Evolutionary conservation across 2,113 vertebrate species (phyloP).

Genomic region (Ciconia maguari): DNA sequence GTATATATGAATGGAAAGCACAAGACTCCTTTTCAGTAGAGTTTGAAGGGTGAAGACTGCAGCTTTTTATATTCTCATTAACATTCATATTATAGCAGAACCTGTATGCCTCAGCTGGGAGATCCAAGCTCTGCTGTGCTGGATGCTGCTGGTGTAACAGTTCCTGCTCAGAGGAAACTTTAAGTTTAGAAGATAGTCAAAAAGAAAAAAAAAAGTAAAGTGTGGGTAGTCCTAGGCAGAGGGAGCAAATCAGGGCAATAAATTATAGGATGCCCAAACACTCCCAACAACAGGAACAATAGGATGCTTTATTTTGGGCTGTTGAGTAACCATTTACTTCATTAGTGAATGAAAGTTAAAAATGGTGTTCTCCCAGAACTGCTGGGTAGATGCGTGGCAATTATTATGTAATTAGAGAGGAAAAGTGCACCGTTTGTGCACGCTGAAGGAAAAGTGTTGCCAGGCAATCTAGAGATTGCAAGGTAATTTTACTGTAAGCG

Average conservation of each 20-base stretch:
- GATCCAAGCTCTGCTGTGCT: not conserved
- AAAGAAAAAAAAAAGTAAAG: not conserved
- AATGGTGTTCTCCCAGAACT: slow-evolving; percentile 3
- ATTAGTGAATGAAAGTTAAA: slow-evolving; percentile 44
- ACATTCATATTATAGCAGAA: not conserved
- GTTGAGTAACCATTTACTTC: slow-evolving; percentile 46
- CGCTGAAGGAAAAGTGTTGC: slow-evolving; percentile 42
- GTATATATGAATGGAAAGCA: not conserved
- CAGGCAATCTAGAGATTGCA: slow-evolving; percentile 46
- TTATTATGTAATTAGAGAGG: slow-evolving; percentile 46
- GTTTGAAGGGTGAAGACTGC: not conserved
- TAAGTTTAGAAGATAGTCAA: not conserved
- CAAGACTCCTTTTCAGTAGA: not conserved
- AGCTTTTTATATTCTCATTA: not conserved
- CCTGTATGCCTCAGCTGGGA: not conserved
- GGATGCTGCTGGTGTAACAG: not conserved
- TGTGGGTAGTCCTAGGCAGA: not conserved
- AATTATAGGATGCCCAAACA: not conserved
- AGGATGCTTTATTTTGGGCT: slow-evolving; percentile 22
- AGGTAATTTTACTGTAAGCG: slow-evolving; percentile 52
- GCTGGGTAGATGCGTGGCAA: slow-evolving; percentile 21
- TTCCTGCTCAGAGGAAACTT: not conserved
- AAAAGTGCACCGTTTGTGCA: not conserved
- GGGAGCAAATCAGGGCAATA: not conserved
- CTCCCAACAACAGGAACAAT: not conserved